These are phyloP conservation scores for Ptychodera flava DNA, from an alignment of 35 echinoderm and acorn worm genomes.

Conservation along the genomic window DNA sequence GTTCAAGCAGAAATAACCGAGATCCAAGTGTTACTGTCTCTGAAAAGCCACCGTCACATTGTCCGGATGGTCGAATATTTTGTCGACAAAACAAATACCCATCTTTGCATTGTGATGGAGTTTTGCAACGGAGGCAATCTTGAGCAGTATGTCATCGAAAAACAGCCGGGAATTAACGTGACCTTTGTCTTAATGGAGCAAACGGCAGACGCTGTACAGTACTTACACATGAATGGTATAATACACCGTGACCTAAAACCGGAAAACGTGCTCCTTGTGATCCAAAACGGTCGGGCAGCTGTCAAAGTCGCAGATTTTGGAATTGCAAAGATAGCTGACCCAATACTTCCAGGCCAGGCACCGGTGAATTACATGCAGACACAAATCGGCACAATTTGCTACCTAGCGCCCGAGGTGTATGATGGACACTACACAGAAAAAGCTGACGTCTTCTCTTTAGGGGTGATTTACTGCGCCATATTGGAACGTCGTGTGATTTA, in stretches of 20 bases:
- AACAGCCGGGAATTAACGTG: neutral
- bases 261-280: neutral
- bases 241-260: neutral
- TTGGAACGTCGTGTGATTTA: too few species aligned
- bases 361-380: neutral
- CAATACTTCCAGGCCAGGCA: too few species aligned
- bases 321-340: too few species aligned
- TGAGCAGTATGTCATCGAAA: neutral
- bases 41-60: too few species aligned
- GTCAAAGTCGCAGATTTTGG: neutral
- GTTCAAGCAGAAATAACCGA: too few species aligned
- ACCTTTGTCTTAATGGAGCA: neutral
- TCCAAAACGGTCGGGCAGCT: neutral
- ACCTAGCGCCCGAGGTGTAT: neutral
- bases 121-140: neutral
- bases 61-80: too few species aligned
- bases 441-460: neutral
- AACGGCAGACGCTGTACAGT: neutral
- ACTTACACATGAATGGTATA: neutral
- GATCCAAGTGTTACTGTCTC: too few species aligned
- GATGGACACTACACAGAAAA: neutral
- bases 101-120: neutral
- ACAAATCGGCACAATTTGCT: neutral
- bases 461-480: neutral
- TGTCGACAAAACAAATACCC: too few species aligned